phyloP scores from a whole-genome alignment of 2,888 invertebrate genomes.

The Hirtodrosophila confusa region DNA sequence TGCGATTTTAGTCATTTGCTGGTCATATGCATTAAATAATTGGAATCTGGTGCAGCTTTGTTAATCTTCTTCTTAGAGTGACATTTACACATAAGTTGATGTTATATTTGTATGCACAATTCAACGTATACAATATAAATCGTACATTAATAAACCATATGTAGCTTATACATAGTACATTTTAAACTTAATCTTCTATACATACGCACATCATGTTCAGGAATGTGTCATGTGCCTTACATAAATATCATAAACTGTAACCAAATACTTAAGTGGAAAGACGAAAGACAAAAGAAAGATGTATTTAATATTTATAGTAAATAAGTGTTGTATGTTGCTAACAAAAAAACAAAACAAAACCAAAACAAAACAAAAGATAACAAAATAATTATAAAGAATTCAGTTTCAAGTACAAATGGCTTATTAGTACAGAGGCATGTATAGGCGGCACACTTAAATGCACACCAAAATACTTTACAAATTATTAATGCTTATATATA shows the following conservation, averaged over 20 bases:
- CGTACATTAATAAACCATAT: conserved; percentile 8
- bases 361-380: not conserved
- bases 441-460: conserved; percentile 58
- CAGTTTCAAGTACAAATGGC: conserved; percentile 75
- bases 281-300: conserved; percentile 35
- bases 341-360: conserved; percentile 18
- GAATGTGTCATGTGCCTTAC: conserved; percentile 79
- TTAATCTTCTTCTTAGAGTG: conserved; percentile 25
- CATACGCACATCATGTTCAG: conserved; percentile 74
- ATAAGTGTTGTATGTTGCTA: conserved; percentile 72
- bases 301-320: conserved; percentile 76
- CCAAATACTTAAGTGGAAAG: conserved; percentile 57
- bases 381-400: conserved; percentile 17
- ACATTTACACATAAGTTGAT: conserved; percentile 25
- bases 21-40: conserved; percentile 68
- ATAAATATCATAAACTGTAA: conserved; percentile 56
- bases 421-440: conserved; percentile 66
- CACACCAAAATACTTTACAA: conserved; percentile 49
- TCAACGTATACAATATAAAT: conserved; percentile 9
- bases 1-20: conserved; percentile 73
- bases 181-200: conserved; percentile 24
- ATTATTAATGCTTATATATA: conserved; percentile 48
- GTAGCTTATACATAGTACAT: conserved; percentile 14
- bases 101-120: conserved; percentile 9
- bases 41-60: conserved; percentile 15